Evolutionary conservation across 2,113 vertebrate species (phyloP).

Genomic region (Cavia porcellus): DNA sequence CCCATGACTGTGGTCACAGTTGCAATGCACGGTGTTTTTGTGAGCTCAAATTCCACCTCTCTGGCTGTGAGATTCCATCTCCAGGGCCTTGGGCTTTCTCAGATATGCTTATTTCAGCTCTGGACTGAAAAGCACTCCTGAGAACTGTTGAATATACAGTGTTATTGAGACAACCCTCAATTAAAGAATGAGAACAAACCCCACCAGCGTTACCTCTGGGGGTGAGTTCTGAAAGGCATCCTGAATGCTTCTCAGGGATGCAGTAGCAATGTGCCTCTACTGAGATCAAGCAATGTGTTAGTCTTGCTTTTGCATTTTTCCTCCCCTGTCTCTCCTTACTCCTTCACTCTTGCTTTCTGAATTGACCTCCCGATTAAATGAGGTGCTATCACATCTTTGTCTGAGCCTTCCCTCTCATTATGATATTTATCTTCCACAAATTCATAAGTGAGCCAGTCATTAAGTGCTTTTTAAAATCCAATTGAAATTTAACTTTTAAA

Average conservation of each 20-base stretch:
- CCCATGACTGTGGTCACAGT: neutral
- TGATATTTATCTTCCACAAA: neutral
- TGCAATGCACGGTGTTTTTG: neutral
- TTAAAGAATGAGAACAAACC: neutral
- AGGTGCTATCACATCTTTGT: neutral
- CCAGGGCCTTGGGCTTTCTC: neutral
- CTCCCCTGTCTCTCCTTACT: neutral
- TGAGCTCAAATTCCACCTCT: neutral
- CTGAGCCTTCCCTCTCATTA: neutral
- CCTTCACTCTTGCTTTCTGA: neutral
- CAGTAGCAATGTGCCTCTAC: neutral
- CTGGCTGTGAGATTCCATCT: neutral
- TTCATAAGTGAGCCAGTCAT: neutral
- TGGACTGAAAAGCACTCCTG: neutral
- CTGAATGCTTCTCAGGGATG: neutral
- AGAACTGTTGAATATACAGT: neutral
- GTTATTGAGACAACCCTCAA: neutral
- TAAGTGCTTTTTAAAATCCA: neutral
- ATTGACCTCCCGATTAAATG: neutral
- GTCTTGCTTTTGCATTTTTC: neutral
- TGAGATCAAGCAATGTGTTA: neutral
- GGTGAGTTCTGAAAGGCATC: neutral
- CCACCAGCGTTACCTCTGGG: neutral
- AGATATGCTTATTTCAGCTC: neutral
- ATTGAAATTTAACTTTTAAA: slow-evolving; percentile 49